Conservation (phyloP, 2,888 invertebrate genomes). For the Tetheella fluctuosa region DNA sequence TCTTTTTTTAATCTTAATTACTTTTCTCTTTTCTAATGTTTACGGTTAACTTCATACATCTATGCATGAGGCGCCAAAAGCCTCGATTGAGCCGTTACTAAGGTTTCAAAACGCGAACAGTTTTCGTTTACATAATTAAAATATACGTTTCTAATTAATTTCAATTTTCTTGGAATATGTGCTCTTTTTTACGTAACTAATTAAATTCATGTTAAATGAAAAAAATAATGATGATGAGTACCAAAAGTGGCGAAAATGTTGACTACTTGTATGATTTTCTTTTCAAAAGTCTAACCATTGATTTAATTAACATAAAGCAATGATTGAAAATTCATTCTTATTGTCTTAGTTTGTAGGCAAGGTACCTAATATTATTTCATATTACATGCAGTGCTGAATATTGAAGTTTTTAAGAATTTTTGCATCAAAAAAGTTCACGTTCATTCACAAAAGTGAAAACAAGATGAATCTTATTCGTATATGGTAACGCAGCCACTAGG, state of each 20-base stretch:
- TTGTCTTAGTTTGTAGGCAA: too few species aligned
- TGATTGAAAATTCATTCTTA: too few species aligned
- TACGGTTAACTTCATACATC: conserved; percentile 10
- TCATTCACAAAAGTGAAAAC: not conserved
- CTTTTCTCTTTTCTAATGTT: conserved; percentile 12
- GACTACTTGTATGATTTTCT: too few species aligned
- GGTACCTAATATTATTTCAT: too few species aligned
- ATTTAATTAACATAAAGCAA: too few species aligned
- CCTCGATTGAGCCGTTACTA: conserved; percentile 2
- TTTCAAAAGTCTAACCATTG: too few species aligned
- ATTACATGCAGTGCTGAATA: too few species aligned
- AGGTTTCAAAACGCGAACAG: conserved; percentile 5
- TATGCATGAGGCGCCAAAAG: conserved; percentile 9
- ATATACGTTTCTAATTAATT: not conserved
- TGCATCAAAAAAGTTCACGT: too few species aligned
- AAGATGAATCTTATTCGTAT: too few species aligned
- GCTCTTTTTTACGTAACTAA: not conserved
- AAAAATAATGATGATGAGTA: not conserved
- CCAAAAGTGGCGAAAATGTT: too few species aligned
- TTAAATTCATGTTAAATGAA: not conserved
- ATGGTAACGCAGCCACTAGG: conserved; percentile 9
- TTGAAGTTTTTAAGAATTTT: too few species aligned
- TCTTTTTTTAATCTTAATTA: conserved; percentile 12
- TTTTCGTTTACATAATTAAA: not conserved
- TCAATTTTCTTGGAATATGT: not conserved